Evolutionary conservation across 2,113 vertebrate genomes (phyloP).

Genomic region (Struthio camelus): DNA sequence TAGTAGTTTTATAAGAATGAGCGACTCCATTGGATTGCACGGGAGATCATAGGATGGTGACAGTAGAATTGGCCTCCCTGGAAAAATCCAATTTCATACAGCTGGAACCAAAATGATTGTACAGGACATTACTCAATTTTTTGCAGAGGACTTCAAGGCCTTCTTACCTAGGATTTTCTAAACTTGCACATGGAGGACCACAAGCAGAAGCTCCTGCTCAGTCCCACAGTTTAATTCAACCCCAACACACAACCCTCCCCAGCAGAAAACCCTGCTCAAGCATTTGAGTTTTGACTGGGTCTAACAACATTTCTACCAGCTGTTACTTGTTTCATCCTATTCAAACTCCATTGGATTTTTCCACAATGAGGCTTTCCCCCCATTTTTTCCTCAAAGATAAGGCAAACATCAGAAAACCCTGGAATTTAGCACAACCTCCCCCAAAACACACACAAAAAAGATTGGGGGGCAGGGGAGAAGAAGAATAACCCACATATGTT

Average conservation of each 20-base stretch:
- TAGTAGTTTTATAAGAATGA: neutral
- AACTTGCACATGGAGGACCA: neutral
- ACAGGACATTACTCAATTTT: neutral
- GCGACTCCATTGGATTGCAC: neutral
- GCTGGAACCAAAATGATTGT: neutral
- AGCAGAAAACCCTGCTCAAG: neutral
- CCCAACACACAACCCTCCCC: neutral
- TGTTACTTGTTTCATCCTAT: neutral
- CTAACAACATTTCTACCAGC: neutral
- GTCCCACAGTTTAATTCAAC: neutral
- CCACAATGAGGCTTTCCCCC: neutral
- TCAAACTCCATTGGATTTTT: conserved; percentile 7
- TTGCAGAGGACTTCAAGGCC: neutral
- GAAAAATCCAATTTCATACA: conserved; percentile 15
- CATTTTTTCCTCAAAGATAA: neutral
- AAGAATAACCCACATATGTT: conserved; percentile 33
- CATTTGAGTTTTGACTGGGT: neutral
- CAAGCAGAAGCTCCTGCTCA: neutral
- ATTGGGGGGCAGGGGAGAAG: neutral
- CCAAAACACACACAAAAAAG: neutral
- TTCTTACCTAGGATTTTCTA: neutral
- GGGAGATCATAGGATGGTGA: neutral
- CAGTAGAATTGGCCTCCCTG: neutral
- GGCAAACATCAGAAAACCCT: neutral
- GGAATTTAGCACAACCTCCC: neutral